Conservation (phyloP, 2,797 vertebrate species). For the Epinephelus coioides region DNA sequence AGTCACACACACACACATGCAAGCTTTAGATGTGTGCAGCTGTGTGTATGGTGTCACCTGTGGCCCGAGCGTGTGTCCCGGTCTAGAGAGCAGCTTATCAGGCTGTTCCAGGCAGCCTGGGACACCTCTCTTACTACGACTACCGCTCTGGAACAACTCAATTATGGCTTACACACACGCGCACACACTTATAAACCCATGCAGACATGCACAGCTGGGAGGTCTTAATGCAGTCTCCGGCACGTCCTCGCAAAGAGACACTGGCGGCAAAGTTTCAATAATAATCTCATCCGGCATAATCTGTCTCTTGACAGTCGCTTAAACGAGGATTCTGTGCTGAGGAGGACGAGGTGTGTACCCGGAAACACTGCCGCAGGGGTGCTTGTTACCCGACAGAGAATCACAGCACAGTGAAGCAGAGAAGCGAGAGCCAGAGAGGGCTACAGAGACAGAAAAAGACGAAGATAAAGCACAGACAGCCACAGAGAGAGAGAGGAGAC, state of each 20-base stretch:
- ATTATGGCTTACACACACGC: constrained; percentile 30
- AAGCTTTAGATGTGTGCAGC: not conserved
- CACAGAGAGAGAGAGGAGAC: not conserved
- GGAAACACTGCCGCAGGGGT: constrained; percentile 33
- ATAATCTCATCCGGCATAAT: constrained; percentile 53
- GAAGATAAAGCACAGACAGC: not conserved
- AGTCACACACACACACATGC: not conserved
- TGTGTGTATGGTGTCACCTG: constrained; percentile 49
- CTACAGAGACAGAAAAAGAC: not conserved
- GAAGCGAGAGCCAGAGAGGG: constrained; percentile 1
- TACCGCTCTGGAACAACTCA: constrained; percentile 49
- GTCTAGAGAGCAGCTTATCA: constrained; percentile 63
- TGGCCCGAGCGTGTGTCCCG: constrained; percentile 33
- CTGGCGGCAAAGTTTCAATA: constrained; percentile 28
- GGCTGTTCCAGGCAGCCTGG: constrained; percentile 49
- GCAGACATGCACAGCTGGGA: constrained; percentile 30
- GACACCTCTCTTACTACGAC: constrained; percentile 53
- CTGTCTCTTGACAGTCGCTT: constrained; percentile 32
- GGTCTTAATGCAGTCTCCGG: constrained; percentile 35
- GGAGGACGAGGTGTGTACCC: constrained; percentile 16
- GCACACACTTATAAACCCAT: constrained; percentile 1
- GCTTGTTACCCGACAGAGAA: constrained; percentile 47
- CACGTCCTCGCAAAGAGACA: constrained; percentile 24
- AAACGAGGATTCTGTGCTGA: constrained; percentile 20
- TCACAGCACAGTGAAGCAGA: constrained; percentile 33